Evolutionary conservation across 2,797 vertebrate species (phyloP), one percentile per base, ranked within the genome.

Genomic region (Salarias fasciatus): DNA sequence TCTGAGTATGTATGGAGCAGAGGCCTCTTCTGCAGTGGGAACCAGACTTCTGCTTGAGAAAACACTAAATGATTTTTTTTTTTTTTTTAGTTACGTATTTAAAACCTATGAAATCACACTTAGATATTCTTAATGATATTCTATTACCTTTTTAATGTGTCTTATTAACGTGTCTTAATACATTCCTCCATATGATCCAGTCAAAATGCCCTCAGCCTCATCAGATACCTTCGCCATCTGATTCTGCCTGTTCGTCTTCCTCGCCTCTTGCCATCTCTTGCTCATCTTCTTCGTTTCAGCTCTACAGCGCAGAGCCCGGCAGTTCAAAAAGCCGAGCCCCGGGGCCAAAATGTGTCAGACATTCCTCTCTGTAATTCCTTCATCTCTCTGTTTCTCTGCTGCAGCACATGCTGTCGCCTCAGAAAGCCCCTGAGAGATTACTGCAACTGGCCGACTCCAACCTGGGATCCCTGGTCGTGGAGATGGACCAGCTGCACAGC

Each of bases 401-500:
- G 44, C 85, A 99, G 97, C 95, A 97, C 91, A 94, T 96, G 91
- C 90, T 98, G 55, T 98, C 96, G 13, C 97, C 96, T 66, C 97
- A 97, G 85, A 93, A 89, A 86, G 95, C 95, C 62, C 97, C 97
- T 5, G 95, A 95, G 89, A 95, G 95, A 81, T 95, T 98, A 80
- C 87, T 97, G 82, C 94, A 95, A 75, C 86, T 98, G 89, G 96
- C 96, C 13, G 94, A 94, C 83, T 95, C 94, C 84, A 97, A 96
- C 85, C 89, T 98, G 85, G 94, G 92, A 85, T 95, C 94, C 0
- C 91, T 98, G 41, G 93, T 98, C 63, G 93, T 92, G 11, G 97
- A 99, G 92, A 97, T 98, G 94, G 95, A 97, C 86, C 96, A 98
- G 47, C 92, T 99, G 28, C 94, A 97, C 88, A 95, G 92, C 91